Base-by-base conservation (phyloP, 2,113 vertebrate genomes). In the Motacilla tschutschensis region DNA sequence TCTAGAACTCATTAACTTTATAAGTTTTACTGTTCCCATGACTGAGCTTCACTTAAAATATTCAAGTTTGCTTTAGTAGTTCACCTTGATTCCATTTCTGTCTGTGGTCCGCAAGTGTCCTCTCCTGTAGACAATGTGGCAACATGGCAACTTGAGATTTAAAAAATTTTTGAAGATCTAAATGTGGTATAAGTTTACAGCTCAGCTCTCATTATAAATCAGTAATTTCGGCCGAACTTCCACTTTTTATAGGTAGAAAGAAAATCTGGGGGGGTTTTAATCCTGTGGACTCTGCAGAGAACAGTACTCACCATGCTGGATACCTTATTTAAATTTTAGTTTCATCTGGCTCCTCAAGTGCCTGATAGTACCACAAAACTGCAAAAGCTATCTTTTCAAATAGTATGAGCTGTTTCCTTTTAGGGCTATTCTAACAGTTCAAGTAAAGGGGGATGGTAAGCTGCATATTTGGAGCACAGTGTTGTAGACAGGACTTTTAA, bases 1-100 rank as follows among this genome's bases (percentile, higher is more conserved):
- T 96, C 97, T 97, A 96, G 93, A 96, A 97, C 79, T 97, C 95
- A 97, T 98, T 98, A 98, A 97, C 97, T 97, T 97, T 91, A 28
- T 90, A 95, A 89, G 94, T 95, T 96, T 95, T 96, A 84, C 94
- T 94, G 94, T 96, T 97, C 96, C 96, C 96, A 96, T 95, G 96
- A 95, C 92, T 97, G 93, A 95, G 83, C 92, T 92, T 22, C 95
- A 83, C 91, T 93, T 94, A 80, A 94, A 96, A 91, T 91, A 94
- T 86, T 79, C 94, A 85, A 75, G 90, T 87, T 95, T 91, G 73
- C 84, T 96, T 92, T 67, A 82, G 88, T 86, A 79, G 38, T 65
- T 95, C 90, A 70, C 85, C 91, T 90, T 81, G 70, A 77, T 91
- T 72, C 54, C 48, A 4, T 77, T 92, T 69, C 70, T 86, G 25